A percentile compares a stretch with the other conserved stretches of the same genome.
Conservation (phyloP, 2,888 invertebrate species). For the Xylophagus ater region DNA sequence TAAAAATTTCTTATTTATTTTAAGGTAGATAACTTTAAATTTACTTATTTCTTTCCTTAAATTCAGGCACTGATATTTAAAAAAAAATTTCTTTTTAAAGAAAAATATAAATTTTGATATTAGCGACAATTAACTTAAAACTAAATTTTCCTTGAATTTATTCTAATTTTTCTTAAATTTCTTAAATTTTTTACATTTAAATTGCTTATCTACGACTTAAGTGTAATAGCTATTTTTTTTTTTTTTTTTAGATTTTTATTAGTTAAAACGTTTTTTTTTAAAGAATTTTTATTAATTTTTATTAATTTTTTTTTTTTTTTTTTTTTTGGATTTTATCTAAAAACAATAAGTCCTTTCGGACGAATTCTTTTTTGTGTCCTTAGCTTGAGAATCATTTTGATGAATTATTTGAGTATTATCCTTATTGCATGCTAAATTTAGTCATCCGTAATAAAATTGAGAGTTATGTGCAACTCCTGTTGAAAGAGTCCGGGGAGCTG, state of each 20-base stretch:
- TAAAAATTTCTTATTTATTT: too few species aligned
- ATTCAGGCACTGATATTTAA: too few species aligned
- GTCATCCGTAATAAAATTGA: conserved; percentile 39
- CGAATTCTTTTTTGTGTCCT: conserved; percentile 11
- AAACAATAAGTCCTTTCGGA: conserved; percentile 17
- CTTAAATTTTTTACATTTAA: too few species aligned
- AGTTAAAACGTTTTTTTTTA: too few species aligned
- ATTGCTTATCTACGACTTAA: conserved; percentile 7
- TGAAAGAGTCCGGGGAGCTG: conserved; percentile 36
- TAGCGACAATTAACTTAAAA: too few species aligned
- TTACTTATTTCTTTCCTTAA: too few species aligned
- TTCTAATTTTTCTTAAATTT: too few species aligned
- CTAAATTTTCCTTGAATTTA: too few species aligned
- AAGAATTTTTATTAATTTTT: not conserved
- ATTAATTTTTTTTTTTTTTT: not conserved
- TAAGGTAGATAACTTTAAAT: too few species aligned
- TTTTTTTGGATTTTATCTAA: too few species aligned
- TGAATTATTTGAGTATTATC: conserved; percentile 5
- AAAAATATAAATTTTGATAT: too few species aligned
- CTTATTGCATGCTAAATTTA: conserved; percentile 19
- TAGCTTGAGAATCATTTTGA: conserved; percentile 5
- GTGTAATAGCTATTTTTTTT: conserved; percentile 4
- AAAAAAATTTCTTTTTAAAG: too few species aligned
- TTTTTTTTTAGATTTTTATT: not conserved
- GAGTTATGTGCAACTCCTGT: conserved; percentile 36